Evolutionary conservation across 64 coral and sea anemone genomes (phyloP), one percentile per base, ranked within the genome.

Genomic region (Platygyra sinensis): DNA sequence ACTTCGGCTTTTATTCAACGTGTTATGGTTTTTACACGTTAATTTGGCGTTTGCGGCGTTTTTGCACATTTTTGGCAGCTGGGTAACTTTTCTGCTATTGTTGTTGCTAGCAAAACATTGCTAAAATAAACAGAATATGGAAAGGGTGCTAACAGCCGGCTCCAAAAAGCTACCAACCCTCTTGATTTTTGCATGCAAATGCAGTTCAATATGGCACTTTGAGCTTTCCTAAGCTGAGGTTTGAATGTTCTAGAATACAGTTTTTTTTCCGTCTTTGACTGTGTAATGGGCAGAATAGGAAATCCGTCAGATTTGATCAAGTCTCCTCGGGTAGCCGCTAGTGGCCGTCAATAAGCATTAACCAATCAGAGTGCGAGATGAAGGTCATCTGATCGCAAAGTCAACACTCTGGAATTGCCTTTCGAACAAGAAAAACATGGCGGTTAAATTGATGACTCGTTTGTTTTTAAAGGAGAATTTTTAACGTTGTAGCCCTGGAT

Each of bases 311-410:
- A 62, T 80, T 62, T 62, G 78, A 80, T 61, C 78, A 61, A 59
- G 18, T 22, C 36, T 38, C 4, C 7, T 17, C 31, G 18, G 52
- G 60, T 60, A 83, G 80, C 80, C 60, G 60, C 57, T 20, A 67
- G 42, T 46, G n/a, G 80, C 32, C 61, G 80, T 62, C 60, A 39
- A 36, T 33, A 14, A 46, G 19, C 24, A 67, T 14, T 22, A 63
- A 72, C 81, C 81, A 85, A 85, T 85, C 19, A 85, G 39, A 17
- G 18, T 15, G 39, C 62, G 81, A 85, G 20, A 8, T 72, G 10
- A 67, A 24, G 62, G 81, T 85, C 81, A 85, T 69, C 62, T 85
- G 81, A 85, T 85, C 62, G 33, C 81, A 85, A 85, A 85, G 81
- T 85, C 81, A 85, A 85, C 81, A 71, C 20, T 27, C 5, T 12